Percentiles rank a stretch among this genome's conserved stretches.
Evolutionary conservation across 2,888 invertebrate species (phyloP).

Genomic region (Liposcelis brunnea): DNA sequence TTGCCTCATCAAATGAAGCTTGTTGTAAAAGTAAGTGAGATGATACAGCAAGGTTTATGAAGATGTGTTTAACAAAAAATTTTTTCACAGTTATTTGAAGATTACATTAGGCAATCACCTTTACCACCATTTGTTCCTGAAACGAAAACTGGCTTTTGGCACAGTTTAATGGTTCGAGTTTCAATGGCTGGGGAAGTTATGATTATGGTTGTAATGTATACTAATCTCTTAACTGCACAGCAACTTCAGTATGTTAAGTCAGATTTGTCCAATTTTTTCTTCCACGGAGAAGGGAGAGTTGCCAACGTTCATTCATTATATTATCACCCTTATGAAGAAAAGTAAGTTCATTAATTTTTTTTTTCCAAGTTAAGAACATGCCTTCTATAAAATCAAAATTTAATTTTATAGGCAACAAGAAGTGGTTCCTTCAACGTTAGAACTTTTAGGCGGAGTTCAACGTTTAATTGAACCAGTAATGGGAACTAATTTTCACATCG

Average conservation of each 20-base stretch:
- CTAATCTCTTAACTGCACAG: slow-evolving; percentile 24
- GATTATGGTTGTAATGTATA: slow-evolving; percentile 29
- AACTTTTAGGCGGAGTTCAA: not conserved
- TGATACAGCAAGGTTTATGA: too few species aligned
- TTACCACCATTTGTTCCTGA: slow-evolving; percentile 29
- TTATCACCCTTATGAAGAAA: slow-evolving; percentile 20
- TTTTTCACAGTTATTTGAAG: slow-evolving; percentile 24
- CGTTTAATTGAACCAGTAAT: not conserved
- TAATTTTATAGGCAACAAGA: slow-evolving; percentile 2
- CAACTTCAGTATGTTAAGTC: slow-evolving; percentile 23
- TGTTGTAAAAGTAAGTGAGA: not conserved
- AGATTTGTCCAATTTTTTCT: slow-evolving; percentile 21
- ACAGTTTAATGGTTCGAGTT: slow-evolving; percentile 30
- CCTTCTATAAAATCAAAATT: too few species aligned
- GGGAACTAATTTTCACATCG: slow-evolving; percentile 1
- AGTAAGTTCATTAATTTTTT: not conserved
- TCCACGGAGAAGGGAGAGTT: slow-evolving; percentile 20
- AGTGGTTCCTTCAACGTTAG: not conserved
- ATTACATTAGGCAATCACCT: slow-evolving; percentile 23
- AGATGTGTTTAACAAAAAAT: not conserved
- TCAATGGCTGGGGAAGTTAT: slow-evolving; percentile 24
- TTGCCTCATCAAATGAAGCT: slow-evolving; percentile 5
- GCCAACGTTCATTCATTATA: slow-evolving; percentile 25
- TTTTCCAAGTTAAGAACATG: not conserved
- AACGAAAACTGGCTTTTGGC: slow-evolving; percentile 33